Evolutionary conservation across 2,888 invertebrate species (phyloP).

Genomic region (Eudemis profundana): DNA sequence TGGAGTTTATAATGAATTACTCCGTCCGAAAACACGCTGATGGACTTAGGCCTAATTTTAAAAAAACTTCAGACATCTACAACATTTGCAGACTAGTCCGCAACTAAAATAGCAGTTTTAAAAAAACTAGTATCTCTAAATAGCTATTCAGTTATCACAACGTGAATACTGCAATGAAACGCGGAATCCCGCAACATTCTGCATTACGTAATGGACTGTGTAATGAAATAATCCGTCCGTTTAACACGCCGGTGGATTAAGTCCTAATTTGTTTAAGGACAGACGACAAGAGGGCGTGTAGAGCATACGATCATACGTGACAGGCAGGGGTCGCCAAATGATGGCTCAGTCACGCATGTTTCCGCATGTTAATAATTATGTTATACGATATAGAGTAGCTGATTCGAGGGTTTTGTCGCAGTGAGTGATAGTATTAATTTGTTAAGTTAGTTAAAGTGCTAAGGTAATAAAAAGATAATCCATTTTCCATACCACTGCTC

Average conservation of each 20-base stretch:
- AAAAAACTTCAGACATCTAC: no score
- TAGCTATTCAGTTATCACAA: no score
- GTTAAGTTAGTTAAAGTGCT: no score
- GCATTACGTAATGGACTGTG: conserved; percentile 15
- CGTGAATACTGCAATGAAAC: no score
- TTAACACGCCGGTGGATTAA: conserved; percentile 69
- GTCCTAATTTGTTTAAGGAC: conserved; percentile 62
- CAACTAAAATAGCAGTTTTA: no score
- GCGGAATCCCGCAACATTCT: conserved; percentile 27
- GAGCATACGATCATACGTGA: conserved; percentile 46
- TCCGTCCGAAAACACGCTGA: conserved; percentile 58
- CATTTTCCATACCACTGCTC: no score
- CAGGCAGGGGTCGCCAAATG: conserved; percentile 42
- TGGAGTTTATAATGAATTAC: conserved; percentile 62
- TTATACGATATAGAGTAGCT: not conserved
- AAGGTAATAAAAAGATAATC: no score
- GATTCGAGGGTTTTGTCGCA: not conserved
- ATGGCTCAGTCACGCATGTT: conserved; percentile 67
- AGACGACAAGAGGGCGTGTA: conserved; percentile 53
- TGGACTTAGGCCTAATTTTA: conserved; percentile 40
- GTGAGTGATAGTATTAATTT: no score
- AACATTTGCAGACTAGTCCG: no score
- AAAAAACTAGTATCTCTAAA: no score
- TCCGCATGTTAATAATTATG: conserved; percentile 32
- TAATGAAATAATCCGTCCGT: conserved; percentile 66